These are phyloP conservation scores for Cerastis rubricosa DNA, from an alignment of 2,888 invertebrate species.

Conservation along the genomic window DNA sequence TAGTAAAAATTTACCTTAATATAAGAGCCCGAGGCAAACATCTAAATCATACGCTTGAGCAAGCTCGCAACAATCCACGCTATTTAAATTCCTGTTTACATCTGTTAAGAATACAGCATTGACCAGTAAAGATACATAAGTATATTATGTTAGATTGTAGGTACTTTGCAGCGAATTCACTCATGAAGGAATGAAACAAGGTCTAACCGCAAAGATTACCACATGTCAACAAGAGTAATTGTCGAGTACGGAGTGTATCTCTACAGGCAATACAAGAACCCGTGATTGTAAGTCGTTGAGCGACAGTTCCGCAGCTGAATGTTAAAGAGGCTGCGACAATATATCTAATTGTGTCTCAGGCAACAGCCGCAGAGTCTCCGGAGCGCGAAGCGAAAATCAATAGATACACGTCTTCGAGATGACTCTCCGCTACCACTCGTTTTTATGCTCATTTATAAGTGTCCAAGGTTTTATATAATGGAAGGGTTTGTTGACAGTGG, in stretches of 20 bases:
- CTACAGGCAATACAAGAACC: conserved; percentile 14
- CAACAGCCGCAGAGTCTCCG: conserved; percentile 69
- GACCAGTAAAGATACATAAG: conserved; percentile 15
- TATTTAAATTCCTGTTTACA: not conserved
- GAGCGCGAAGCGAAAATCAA: conserved; percentile 83
- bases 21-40: not conserved
- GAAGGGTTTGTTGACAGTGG: conserved; percentile 88
- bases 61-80: not conserved
- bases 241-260: conserved; percentile 11
- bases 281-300: conserved; percentile 43
- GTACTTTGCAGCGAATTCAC: conserved; percentile 36
- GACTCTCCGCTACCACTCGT: conserved; percentile 73
- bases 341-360: conserved; percentile 75
- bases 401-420: conserved; percentile 81
- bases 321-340: conserved; percentile 81
- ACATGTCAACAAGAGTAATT: conserved; percentile 46
- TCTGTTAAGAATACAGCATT: conserved; percentile 17
- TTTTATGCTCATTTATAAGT: conserved; percentile 63
- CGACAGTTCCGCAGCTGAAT: conserved; percentile 74
- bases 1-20: not conserved
- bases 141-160: conserved; percentile 1
- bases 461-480: conserved; percentile 74
- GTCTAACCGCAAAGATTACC: conserved; percentile 33
- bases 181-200: conserved; percentile 30
- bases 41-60: not conserved